These are phyloP conservation scores for Anhinga anhinga DNA, from an alignment of 2,113 vertebrate genomes.

Conservation along the genomic window DNA sequence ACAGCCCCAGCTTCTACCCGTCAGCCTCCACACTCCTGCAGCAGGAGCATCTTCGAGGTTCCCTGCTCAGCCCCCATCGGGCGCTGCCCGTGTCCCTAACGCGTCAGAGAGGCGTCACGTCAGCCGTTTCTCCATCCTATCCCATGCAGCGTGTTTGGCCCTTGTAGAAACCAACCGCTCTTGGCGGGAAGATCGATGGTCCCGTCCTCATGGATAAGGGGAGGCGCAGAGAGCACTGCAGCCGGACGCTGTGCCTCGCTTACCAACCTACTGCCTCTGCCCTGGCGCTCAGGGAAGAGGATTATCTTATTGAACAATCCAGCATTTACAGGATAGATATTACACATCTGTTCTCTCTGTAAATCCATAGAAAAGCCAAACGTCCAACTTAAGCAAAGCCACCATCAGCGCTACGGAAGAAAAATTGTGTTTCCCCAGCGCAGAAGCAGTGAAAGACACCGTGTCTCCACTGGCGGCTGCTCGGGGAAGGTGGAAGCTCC, in stretches of 20 bases:
- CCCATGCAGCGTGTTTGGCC: fast-evolving
- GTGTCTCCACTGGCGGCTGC: fast-evolving
- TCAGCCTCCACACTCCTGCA: neutral
- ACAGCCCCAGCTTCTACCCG: neutral
- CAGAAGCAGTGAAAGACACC: neutral
- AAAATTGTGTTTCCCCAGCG: fast-evolving
- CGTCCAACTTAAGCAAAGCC: neutral
- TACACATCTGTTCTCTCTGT: neutral
- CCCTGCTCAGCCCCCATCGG: neutral
- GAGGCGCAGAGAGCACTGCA: neutral
- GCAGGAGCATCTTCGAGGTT: too few species aligned
- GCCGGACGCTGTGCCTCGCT: neutral
- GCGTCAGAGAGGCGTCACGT: fast-evolving
- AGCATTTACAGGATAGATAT: neutral
- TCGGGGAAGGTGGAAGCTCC: neutral
- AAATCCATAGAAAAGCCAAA: neutral
- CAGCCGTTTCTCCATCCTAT: neutral
- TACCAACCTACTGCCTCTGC: neutral
- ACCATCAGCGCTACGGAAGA: neutral
- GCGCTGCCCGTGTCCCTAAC: neutral
- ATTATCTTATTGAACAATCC: neutral
- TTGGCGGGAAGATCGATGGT: neutral
- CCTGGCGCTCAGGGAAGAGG: neutral
- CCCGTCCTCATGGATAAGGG: fast-evolving
- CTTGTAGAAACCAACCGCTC: neutral